Evolutionary conservation across 1,140 invertebrate genomes (phyloP), one percentile per base, ranked within the genome.

Genomic region (Diachasma alloeum): DNA sequence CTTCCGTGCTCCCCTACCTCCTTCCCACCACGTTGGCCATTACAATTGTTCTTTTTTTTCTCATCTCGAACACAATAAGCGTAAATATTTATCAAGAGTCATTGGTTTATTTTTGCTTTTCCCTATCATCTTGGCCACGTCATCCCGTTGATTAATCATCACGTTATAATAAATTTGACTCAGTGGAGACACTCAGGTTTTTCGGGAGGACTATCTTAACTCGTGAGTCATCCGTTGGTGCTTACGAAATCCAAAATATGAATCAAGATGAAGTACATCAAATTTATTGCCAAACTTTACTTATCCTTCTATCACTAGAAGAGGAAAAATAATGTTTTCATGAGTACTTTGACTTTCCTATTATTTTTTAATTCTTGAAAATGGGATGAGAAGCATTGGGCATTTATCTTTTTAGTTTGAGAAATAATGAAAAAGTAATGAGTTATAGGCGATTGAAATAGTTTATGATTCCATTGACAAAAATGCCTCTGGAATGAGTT

Each of bases 1-100:
- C 59, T 78, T 72, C 76, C 66, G 71, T 77, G 37, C 68, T 72
- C 67, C 68, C 53, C 48, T 24, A 31, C 24, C 74, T 44, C 17
- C 53, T 39, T 59, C 17, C 42, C 19, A 59, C 53, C 3, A n/a
- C n/a, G 17, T 22, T 22, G 8, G 17, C 2, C 31, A 31, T 31
- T 31, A 22, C 22, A 19, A 19, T 59, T 59, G n/a, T 59, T n/a
- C 17, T 22, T 22, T 59, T 17, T 59, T 22, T 19, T 31, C 31
- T 10, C 53, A 59, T 59, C 17, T 19, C n/a, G 17, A 59, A 3
- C 53, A 59, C n/a, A 59, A 59, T 2, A 10, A 22, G 53, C 17
- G 53, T 22, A 19, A 22, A 59, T 22, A 59, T n/a, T n/a, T 22
- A 59, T 59, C 17, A 31, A 2, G 53, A 59, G n/a, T 59, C 53